Conservation (phyloP, 2,113 vertebrate genomes). For the Poeciliopsis occidentalis region DNA sequence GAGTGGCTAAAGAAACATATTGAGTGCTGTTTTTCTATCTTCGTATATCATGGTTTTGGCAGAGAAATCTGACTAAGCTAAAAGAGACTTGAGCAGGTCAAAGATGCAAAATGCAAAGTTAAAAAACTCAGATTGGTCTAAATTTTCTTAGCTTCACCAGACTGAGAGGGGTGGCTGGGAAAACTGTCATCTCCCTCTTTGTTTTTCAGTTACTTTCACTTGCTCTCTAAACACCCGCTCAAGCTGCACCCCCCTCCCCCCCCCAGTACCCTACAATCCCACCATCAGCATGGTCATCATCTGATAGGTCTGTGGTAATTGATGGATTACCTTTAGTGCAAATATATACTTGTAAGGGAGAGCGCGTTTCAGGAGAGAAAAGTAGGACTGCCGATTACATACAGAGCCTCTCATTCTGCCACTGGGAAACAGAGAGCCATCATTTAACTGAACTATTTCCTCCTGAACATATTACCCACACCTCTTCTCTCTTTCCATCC, state of each 20-base stretch:
- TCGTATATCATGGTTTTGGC: not conserved
- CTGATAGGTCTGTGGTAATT: conserved; percentile 82
- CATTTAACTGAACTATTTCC: conserved; percentile 85
- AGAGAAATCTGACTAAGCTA: not conserved
- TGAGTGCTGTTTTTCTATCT: not conserved
- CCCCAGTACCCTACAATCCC: conserved; percentile 57
- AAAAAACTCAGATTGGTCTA: no score
- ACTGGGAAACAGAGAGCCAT: conserved; percentile 80
- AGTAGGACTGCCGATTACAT: conserved; percentile 67
- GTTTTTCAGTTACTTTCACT: conserved; percentile 6
- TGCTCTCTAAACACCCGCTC: conserved; percentile 31
- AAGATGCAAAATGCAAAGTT: not conserved
- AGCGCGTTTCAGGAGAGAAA: conserved; percentile 72
- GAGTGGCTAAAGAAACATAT: not conserved
- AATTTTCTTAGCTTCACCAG: no score
- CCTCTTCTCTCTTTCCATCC: conserved; percentile 55
- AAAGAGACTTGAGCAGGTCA: not conserved
- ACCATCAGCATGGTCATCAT: conserved; percentile 82
- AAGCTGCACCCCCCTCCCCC: conserved; percentile 21
- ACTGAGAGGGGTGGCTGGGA: no score
- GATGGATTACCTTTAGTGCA: conserved; percentile 85
- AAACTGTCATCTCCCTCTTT: no score
- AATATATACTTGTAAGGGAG: conserved; percentile 82
- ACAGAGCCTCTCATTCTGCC: conserved; percentile 73
- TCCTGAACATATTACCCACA: conserved; percentile 79